Base-by-base conservation (phyloP, 2,888 invertebrate species). In the Tenodera sinensis region DNA sequence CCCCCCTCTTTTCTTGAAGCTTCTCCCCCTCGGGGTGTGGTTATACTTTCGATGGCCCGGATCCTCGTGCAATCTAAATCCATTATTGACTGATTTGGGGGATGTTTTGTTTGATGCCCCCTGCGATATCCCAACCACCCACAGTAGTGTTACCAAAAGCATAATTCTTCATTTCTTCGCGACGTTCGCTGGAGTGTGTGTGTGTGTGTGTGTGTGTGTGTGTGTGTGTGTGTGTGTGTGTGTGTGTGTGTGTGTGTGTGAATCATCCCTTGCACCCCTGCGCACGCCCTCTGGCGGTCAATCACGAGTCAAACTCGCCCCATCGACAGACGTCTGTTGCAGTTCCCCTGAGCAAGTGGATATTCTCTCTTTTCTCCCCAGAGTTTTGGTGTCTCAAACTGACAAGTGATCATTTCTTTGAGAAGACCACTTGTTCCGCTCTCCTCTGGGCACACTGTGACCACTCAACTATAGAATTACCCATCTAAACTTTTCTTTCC, bases 31-130 rank as follows among this genome's bases (percentile, higher is more conserved):
- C 1, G 87, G 87, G 87, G 34, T 87, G 82, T 42, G 81, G 87
- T 87, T 87, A 83, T 87, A 83, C 82, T 30, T 82, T 87, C 30
- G 87, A 87, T 87, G 87, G 83, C 87, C 54, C 87, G 83, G 71
- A 87, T 87, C 82, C 87, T 87, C 3, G 83, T 27, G 54, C 54
- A 71, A 87, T 83, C 82, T 87, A 87, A 87, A 87, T 87, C 87
- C 83, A 87, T 87, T 87, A 87, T 87, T 87, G 87, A 87, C 81
- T 87, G 87, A 87, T 87, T 87, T 87, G 87, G 83, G 87, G 87
- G 87, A 34, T 87, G 87, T 87, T 87, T 86, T 87, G 81, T 81
- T 34, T 42, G 30, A 42, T 20, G 30, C 87, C 87, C 87, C 30
- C 42, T 83, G 81, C 54, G 54, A 71, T 71, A 71, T 71, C 54